Evolutionary conservation across 2,888 invertebrate genomes (phyloP), one percentile per base, ranked within the genome.

Genomic region (Holacanthella duospinosa): DNA sequence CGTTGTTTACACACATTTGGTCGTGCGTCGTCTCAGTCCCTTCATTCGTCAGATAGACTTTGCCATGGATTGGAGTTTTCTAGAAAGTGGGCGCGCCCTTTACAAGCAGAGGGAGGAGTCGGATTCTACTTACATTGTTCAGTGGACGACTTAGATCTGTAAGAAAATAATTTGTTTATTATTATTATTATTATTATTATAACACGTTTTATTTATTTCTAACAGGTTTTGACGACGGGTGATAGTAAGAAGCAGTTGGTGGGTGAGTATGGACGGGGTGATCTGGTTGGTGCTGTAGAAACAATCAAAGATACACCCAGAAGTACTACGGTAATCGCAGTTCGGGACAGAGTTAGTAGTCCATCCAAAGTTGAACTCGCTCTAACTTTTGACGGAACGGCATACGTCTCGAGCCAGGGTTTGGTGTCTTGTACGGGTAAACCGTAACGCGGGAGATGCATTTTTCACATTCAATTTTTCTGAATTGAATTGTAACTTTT

Each of bases 201-300:
- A n/a, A n/a, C n/a, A n/a, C n/a, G n/a, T n/a, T n/a, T n/a, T n/a
- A n/a, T n/a, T n/a, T n/a, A n/a, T n/a, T n/a, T n/a, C n/a, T n/a
- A n/a, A n/a, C n/a, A n/a, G n/a, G n/a, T 99, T 21, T 89, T 94
- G 71, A 93, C 93, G 0, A 88, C 91, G 74, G 81, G 83, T 21
- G 87, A 89, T 75, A 94, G 93, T 28, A 95, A 94, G 78, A 94
- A 96, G 77, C 94, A 96, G 74, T 81, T 96, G 43, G 91, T 96
- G 0, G 95, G 92, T 3, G 99, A 99, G 78, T 97, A 96, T 76
- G 97, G 97, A 61, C 90, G 95, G 77, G 97, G 97, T 1, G 99
- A 99, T 79, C 82, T 99, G 16, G 89, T 97, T 55, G 93, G 99
- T 72, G 89, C 97, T 75, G 94, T 87, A 75, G 93, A 93, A 77